These are phyloP conservation scores for Taenioides sp. DNA, from an alignment of 2,797 vertebrate genomes.

Conservation along the genomic window DNA sequence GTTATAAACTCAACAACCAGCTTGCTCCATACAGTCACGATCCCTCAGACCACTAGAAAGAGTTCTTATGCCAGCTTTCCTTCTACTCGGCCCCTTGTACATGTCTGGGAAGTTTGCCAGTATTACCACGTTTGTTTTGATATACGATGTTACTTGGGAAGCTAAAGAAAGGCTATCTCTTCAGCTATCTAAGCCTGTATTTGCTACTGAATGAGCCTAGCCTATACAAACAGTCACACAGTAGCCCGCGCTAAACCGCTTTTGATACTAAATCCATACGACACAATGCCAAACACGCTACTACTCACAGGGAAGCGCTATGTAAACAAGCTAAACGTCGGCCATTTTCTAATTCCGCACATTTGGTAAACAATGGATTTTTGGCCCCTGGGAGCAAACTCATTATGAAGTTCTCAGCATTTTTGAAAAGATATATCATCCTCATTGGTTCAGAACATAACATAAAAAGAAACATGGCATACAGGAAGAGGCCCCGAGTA, in stretches of 20 bases:
- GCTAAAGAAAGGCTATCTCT: slow-evolving; percentile 41
- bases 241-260: slow-evolving; percentile 10
- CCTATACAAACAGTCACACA: slow-evolving; percentile 43
- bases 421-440: slow-evolving; percentile 44
- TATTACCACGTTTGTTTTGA: slow-evolving; percentile 39
- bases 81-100: slow-evolving; percentile 7
- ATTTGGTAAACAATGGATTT: slow-evolving; percentile 63
- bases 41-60: slow-evolving; percentile 25
- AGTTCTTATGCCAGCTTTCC: not conserved
- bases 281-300: slow-evolving; percentile 39
- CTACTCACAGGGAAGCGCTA: slow-evolving; percentile 45
- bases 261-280: slow-evolving; percentile 33
- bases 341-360: slow-evolving; percentile 51
- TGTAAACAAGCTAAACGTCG: slow-evolving; percentile 60
- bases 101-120: slow-evolving; percentile 32
- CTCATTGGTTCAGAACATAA: slow-evolving; percentile 18
- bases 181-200: slow-evolving; percentile 17
- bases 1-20: slow-evolving; percentile 17
- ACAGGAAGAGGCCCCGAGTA: slow-evolving; percentile 39
- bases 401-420: slow-evolving; percentile 52
- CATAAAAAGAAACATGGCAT: slow-evolving; percentile 53
- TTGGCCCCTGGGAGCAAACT: slow-evolving; percentile 51
- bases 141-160: slow-evolving; percentile 20
- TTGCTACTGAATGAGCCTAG: slow-evolving; percentile 29
- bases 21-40: slow-evolving; percentile 21